These are phyloP conservation scores for Falco columbarius DNA, from an alignment of 2,797 vertebrate genomes.

Conservation along the genomic window DNA sequence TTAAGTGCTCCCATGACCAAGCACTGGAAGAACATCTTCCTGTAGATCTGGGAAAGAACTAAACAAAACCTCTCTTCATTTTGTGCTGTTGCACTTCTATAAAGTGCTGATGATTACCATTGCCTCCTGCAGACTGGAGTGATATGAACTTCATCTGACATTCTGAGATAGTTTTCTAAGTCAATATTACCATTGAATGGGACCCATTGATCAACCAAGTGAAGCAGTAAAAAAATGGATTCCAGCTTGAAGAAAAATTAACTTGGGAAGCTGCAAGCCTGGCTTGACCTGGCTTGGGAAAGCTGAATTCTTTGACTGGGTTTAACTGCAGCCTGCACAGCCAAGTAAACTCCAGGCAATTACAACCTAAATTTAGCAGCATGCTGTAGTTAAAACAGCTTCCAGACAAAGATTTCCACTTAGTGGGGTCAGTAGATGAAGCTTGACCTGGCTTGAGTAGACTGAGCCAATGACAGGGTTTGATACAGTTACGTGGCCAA, in stretches of 20 bases:
- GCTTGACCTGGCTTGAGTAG: slow-evolving; percentile 26
- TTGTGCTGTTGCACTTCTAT: background rate
- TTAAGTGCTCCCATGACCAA: background rate
- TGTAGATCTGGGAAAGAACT: background rate
- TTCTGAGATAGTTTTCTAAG: slow-evolving; percentile 62
- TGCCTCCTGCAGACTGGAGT: background rate
- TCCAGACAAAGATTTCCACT: background rate
- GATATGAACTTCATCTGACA: slow-evolving; percentile 62
- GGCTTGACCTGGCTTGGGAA: slow-evolving; percentile 24
- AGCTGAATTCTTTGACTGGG: slow-evolving; percentile 11
- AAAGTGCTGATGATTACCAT: background rate
- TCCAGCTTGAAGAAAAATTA: slow-evolving; percentile 51
- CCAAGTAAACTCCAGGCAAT: slow-evolving; percentile 13
- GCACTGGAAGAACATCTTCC: background rate
- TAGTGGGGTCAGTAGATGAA: slow-evolving; percentile 7
- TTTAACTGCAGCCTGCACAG: background rate
- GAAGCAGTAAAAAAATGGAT: slow-evolving; percentile 66
- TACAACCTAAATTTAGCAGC: background rate
- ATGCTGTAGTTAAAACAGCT: background rate
- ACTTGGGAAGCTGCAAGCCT: slow-evolving; percentile 41
- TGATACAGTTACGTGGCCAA: slow-evolving; percentile 13
- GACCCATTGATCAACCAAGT: slow-evolving; percentile 72
- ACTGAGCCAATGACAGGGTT: slow-evolving; percentile 27
- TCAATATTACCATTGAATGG: slow-evolving; percentile 70
- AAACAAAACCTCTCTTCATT: background rate